phyloP scores from a whole-genome alignment of 2,888 invertebrate genomes.

The Oxystoma pomonae region DNA sequence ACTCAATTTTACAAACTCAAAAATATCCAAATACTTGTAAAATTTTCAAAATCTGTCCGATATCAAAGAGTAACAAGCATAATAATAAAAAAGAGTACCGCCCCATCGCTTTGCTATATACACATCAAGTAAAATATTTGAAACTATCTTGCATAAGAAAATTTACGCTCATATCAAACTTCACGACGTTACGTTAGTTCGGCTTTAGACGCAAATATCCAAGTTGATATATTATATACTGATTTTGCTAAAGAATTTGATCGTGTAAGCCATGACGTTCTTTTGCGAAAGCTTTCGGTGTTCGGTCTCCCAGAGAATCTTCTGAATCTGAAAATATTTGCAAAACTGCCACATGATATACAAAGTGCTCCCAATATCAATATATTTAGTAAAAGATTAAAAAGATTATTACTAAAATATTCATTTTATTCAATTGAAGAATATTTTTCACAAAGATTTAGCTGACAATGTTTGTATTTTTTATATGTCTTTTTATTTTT shows the following conservation, averaged over 20 bases:
- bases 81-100: neutral
- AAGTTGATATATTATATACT: neutral
- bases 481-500: no score
- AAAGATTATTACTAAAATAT: no score
- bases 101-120: slow-evolving; percentile 1
- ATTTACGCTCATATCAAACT: neutral
- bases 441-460: no score
- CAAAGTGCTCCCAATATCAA: no score
- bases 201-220: slow-evolving; percentile 1
- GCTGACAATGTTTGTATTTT: no score
- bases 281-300: neutral
- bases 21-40: neutral
- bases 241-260: neutral
- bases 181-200: neutral
- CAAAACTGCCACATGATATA: no score
- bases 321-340: no score
- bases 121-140: slow-evolving; percentile 1
- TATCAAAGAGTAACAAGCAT: slow-evolving; percentile 1
- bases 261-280: neutral
- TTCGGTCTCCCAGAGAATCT: slow-evolving; percentile 1
- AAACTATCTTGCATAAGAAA: no score
- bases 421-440: no score
- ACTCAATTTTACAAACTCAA: neutral
- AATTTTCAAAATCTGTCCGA: neutral
- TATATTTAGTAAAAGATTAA: no score